Conservation (phyloP, 2,888 invertebrate genomes). For the Nymphalis c-album region DNA sequence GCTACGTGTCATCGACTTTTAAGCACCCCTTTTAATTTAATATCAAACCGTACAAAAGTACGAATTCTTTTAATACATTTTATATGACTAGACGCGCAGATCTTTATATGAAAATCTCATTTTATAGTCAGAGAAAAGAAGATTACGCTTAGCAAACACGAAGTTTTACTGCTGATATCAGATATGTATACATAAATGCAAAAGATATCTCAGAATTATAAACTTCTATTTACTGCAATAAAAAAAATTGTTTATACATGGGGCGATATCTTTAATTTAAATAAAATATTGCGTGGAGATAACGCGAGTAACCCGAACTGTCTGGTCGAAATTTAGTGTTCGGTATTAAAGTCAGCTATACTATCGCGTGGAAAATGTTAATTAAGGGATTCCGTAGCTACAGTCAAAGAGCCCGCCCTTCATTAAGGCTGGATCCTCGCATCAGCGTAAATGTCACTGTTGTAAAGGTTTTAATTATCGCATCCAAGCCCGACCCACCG, state of each 20-base stretch:
- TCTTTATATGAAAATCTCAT: conserved; percentile 10
- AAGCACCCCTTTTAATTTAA: neutral
- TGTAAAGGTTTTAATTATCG: conserved; percentile 73
- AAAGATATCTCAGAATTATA: neutral
- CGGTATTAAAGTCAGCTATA: conserved; percentile 36
- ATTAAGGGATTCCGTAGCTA: conserved; percentile 46
- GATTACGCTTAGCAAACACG: neutral
- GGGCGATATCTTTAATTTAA: conserved; percentile 20
- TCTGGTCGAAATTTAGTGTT: conserved; percentile 39
- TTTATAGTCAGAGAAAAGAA: conserved; percentile 9
- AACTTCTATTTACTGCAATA: neutral
- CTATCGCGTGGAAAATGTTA: conserved; percentile 45
- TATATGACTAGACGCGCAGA: conserved; percentile 11
- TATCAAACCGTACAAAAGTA: conserved; percentile 6
- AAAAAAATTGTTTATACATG: neutral
- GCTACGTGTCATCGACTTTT: neutral
- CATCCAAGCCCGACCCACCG: conserved; percentile 61
- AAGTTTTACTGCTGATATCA: neutral
- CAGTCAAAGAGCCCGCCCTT: conserved; percentile 65
- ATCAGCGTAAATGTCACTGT: conserved; percentile 77
- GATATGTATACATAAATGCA: neutral
- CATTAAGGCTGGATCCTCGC: conserved; percentile 65
- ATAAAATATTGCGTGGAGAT: conserved; percentile 26
- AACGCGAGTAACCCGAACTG: conserved; percentile 25
- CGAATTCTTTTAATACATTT: conserved; percentile 7